These are phyloP conservation scores for Nylanderia fulva DNA, from an alignment of 1,140 invertebrate species.

Conservation along the genomic window DNA sequence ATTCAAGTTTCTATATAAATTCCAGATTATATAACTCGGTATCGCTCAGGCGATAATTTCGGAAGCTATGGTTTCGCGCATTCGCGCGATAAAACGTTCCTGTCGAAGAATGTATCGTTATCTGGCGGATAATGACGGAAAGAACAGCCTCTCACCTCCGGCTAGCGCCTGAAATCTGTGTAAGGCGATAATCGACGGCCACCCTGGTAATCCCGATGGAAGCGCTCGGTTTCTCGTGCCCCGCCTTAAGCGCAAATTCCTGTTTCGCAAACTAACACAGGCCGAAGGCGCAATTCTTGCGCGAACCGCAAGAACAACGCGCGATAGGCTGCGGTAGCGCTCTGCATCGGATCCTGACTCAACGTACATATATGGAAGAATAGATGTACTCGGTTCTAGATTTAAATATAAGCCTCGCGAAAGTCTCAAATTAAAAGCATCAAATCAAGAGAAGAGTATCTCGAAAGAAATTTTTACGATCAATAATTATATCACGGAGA, in stretches of 20 bases:
- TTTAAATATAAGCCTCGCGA: background rate
- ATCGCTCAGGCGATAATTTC: no score
- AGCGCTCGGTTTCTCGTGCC: constrained; percentile 34
- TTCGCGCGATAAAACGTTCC: constrained; percentile 29
- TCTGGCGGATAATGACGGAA: constrained; percentile 24
- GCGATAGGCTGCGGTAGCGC: constrained; percentile 34
- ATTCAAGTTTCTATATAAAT: constrained; percentile 13
- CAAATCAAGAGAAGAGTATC: background rate
- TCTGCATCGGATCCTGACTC: constrained; percentile 66
- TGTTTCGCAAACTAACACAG: constrained; percentile 70
- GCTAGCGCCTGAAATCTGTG: constrained; percentile 44
- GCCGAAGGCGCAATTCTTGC: constrained; percentile 66
- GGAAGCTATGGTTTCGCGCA: background rate
- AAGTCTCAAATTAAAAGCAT: background rate
- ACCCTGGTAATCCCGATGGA: constrained; percentile 55
- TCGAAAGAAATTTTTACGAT: background rate
- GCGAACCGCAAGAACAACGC: constrained; percentile 74
- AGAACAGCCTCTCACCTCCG: background rate
- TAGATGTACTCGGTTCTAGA: background rate
- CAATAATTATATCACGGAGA: no score
- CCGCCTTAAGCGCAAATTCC: constrained; percentile 75
- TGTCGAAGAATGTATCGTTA: background rate
- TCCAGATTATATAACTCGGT: background rate
- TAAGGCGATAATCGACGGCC: constrained; percentile 68
- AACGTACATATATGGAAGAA: constrained; percentile 1